A percentile compares a stretch with the other conserved stretches of the same genome.
Conservation (phyloP, 2,888 invertebrate species). For the Hirtodrosophila histrioides region DNA sequence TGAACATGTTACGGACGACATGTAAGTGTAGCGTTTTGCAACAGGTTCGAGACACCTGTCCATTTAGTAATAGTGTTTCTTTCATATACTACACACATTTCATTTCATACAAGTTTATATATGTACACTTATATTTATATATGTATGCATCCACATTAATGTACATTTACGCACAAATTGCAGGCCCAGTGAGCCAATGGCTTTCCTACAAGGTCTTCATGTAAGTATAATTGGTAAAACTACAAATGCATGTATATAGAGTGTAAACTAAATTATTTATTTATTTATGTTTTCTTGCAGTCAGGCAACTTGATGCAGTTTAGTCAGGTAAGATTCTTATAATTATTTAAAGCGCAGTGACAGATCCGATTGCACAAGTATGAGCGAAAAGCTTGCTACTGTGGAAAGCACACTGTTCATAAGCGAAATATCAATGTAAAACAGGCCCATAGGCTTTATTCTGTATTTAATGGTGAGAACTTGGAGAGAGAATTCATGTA, state of each 20-base stretch:
- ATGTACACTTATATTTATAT: too few species aligned
- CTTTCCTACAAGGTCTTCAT: conserved; percentile 78
- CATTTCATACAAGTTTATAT: too few species aligned
- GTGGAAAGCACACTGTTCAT: conserved; percentile 75
- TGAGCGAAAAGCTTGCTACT: conserved; percentile 80
- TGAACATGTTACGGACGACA: conserved; percentile 20
- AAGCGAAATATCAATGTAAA: conserved; percentile 75
- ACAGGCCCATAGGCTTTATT: conserved; percentile 77
- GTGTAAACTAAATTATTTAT: conserved; percentile 1
- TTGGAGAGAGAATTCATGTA: conserved; percentile 77
- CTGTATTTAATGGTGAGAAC: conserved; percentile 67
- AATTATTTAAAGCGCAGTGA: conserved; percentile 69
- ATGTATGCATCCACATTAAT: too few species aligned
- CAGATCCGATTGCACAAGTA: conserved; percentile 82
- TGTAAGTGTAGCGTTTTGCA: conserved; percentile 15
- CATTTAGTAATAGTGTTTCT: too few species aligned
- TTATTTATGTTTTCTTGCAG: conserved; percentile 50
- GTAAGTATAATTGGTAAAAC: conserved; percentile 54
- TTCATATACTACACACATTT: too few species aligned
- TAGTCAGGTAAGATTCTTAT: conserved; percentile 73
- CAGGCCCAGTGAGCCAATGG: conserved; percentile 66
- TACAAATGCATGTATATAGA: neutral
- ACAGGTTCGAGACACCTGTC: conserved; percentile 1
- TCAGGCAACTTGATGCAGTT: conserved; percentile 81
- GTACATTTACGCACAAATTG: conserved; percentile 3